These are phyloP conservation scores for Notodonta dromedarius DNA, from an alignment of 2,888 invertebrate genomes.

Conservation along the genomic window DNA sequence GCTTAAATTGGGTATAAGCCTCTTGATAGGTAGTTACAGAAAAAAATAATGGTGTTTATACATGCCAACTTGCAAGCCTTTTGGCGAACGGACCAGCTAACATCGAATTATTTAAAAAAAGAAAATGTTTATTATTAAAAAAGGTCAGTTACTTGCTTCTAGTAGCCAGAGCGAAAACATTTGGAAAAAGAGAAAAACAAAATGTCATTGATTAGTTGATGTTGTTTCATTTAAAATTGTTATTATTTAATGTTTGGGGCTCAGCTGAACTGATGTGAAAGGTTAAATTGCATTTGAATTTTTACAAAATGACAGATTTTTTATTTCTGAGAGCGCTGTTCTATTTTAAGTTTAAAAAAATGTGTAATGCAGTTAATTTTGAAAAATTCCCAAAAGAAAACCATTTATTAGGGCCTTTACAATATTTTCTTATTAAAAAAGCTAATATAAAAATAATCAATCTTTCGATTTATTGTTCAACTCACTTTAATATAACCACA, in stretches of 20 bases:
- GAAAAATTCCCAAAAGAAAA: too few relatives aligned
- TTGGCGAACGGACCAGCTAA: constrained; percentile 61
- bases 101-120: constrained; percentile 57
- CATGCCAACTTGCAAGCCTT: constrained; percentile 72
- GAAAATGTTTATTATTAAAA: constrained; percentile 44
- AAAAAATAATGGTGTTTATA: constrained; percentile 39
- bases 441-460: too few relatives aligned
- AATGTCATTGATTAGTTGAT: constrained; percentile 59
- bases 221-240: constrained; percentile 33
- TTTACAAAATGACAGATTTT: background rate
- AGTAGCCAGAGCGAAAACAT: constrained; percentile 83
- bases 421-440: too few relatives aligned
- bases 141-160: constrained; percentile 81
- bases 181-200: constrained; percentile 60
- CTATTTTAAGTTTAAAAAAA: constrained; percentile 4
- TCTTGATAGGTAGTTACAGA: constrained; percentile 22
- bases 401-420: too few relatives aligned
- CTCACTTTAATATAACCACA: too few relatives aligned
- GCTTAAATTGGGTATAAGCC: constrained; percentile 26
- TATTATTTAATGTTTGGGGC: constrained; percentile 32
- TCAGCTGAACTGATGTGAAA: background rate
- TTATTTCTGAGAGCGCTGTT: constrained; percentile 20
- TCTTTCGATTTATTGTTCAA: too few relatives aligned
- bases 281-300: background rate
- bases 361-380: too few relatives aligned